phyloP scores from a whole-genome alignment of 2,797 vertebrate species.

The Limnodromus scolopaceus region DNA sequence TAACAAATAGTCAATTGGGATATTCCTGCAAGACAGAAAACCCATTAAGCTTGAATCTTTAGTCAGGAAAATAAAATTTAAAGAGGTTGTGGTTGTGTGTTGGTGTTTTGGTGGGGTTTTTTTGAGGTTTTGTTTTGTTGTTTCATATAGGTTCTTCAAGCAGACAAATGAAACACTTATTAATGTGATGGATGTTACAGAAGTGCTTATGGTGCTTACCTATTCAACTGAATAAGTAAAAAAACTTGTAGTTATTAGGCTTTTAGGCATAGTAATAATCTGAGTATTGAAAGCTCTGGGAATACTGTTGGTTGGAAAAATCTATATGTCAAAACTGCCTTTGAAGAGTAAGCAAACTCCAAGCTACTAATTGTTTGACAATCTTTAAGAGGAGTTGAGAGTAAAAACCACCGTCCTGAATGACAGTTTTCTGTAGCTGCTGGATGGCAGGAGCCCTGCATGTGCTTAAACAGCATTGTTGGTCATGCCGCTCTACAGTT shows the following conservation, averaged over 20 bases:
- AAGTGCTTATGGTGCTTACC: neutral
- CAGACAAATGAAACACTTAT: too few species aligned
- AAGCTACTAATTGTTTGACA: neutral
- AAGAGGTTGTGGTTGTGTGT: too few species aligned
- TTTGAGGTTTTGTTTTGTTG: too few species aligned
- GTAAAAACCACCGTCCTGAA: neutral
- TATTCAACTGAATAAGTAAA: neutral
- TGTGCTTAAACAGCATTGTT: neutral
- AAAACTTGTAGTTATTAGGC: neutral
- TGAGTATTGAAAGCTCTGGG: neutral
- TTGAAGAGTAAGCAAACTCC: neutral
- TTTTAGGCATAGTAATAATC: neutral
- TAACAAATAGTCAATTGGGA: too few species aligned
- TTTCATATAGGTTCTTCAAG: too few species aligned
- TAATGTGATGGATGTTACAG: neutral
- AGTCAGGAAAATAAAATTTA: too few species aligned
- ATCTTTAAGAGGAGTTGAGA: neutral
- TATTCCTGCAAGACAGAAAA: too few species aligned
- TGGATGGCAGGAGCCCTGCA: neutral
- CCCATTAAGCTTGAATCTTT: too few species aligned
- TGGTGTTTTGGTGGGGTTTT: too few species aligned
- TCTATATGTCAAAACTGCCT: neutral
- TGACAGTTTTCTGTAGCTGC: neutral
- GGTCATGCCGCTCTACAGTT: neutral
- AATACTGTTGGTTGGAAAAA: neutral